A percentile compares a stretch with the other conserved stretches of the same genome.
phyloP scores from a whole-genome alignment of 1,140 invertebrate species.

The Galleria mellonella region DNA sequence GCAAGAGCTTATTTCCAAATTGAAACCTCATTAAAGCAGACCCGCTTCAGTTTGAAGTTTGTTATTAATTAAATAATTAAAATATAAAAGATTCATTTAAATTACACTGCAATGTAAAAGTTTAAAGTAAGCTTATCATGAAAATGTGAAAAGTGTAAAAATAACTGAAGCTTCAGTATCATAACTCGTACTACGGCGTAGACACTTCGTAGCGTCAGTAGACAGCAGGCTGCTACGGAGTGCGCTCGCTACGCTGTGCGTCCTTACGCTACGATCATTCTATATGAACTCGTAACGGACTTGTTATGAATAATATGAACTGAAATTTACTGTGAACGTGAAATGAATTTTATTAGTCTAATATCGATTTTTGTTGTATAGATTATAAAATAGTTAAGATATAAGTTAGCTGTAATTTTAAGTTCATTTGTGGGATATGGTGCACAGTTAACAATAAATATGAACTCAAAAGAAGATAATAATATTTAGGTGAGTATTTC shows the following conservation, averaged over 20 bases:
- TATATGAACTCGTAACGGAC: neutral
- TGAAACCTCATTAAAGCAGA: neutral
- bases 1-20: neutral
- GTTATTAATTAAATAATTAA: neutral
- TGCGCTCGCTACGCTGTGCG: conserved; percentile 23
- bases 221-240: conserved; percentile 38
- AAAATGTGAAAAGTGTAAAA: too few species aligned
- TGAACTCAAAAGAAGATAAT: neutral
- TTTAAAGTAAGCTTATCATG: too few species aligned
- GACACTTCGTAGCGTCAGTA: conserved; percentile 43
- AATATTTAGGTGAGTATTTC: neutral
- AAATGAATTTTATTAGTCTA: neutral
- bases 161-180: neutral
- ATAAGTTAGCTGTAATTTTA: neutral
- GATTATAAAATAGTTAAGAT: too few species aligned
- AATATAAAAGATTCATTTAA: neutral
- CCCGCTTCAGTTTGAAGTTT: neutral
- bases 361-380: too few species aligned
- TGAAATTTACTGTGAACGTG: conserved; percentile 4
- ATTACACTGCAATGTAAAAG: neutral
- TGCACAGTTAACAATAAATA: neutral
- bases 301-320: conserved; percentile 13
- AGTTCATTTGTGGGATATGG: neutral
- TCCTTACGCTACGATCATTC: conserved; percentile 12
- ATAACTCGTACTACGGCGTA: conserved; percentile 30